A percentile compares a stretch with the other conserved stretches of the same genome.
Evolutionary conservation across 2,888 invertebrate genomes (phyloP).

Genomic region (Rotaria macrura): DNA sequence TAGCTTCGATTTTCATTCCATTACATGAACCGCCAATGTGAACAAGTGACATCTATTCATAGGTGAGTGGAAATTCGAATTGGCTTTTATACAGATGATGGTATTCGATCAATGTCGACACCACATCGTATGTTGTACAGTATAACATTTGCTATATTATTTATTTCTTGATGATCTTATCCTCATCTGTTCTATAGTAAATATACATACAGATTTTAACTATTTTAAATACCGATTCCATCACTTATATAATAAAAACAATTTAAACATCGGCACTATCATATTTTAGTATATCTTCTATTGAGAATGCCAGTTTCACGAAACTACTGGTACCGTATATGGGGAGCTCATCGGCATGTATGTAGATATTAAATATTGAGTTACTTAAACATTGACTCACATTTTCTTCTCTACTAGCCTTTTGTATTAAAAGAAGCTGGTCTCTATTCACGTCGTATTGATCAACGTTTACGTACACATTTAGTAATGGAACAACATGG

Average conservation of each 20-base stretch:
- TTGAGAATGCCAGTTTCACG: not conserved
- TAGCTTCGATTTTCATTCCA: too few species aligned
- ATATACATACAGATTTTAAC: too few species aligned
- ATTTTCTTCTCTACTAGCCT: not conserved
- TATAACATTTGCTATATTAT: too few species aligned
- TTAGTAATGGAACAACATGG: conserved; percentile 18
- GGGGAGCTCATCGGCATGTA: not conserved
- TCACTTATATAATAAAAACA: too few species aligned
- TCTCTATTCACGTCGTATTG: not conserved
- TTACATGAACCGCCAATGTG: not conserved
- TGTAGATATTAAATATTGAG: not conserved
- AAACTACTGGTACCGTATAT: not conserved
- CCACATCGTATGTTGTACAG: too few species aligned
- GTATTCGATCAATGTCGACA: not conserved
- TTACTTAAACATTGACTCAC: not conserved
- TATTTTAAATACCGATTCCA: too few species aligned
- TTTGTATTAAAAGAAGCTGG: not conserved
- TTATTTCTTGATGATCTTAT: too few species aligned
- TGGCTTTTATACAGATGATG: not conserved
- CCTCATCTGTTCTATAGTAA: too few species aligned
- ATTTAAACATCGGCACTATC: too few species aligned
- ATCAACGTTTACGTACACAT: conserved; percentile 19
- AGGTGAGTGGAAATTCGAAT: too few species aligned
- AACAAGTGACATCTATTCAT: not conserved
- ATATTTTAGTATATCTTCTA: not conserved